A percentile compares a stretch with the other conserved stretches of the same genome.
phyloP scores from a whole-genome alignment of 2,797 vertebrate genomes.

The Sebastes iracundus region DNA sequence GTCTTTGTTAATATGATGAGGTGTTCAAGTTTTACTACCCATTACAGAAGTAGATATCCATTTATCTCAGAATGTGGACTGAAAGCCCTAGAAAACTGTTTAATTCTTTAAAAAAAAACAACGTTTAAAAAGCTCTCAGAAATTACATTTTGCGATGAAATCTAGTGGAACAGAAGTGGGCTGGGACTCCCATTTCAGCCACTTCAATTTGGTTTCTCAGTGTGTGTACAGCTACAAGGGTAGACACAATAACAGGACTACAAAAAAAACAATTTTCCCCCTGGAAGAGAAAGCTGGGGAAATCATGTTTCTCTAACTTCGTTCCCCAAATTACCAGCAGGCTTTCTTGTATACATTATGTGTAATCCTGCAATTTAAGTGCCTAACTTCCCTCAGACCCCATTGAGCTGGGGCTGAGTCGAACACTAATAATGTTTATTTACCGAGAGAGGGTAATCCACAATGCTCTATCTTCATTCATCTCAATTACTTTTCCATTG shows the following conservation, averaged over 20 bases:
- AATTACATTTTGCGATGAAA: neutral
- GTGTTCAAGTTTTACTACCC: neutral
- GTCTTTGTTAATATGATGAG: neutral
- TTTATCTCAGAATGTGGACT: neutral
- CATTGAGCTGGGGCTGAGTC: too few relatives aligned
- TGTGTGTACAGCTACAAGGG: neutral
- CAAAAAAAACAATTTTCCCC: too few relatives aligned
- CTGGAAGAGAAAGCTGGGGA: too few relatives aligned
- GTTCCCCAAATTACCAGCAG: too few relatives aligned
- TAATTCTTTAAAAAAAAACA: neutral
- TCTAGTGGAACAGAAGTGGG: neutral
- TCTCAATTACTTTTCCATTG: too few relatives aligned
- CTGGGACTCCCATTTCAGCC: neutral
- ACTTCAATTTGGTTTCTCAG: neutral
- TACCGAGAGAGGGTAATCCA: too few relatives aligned
- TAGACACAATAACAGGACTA: neutral
- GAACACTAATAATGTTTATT: too few relatives aligned
- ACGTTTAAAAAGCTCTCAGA: neutral
- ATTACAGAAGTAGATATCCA: neutral
- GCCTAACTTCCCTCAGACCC: too few relatives aligned
- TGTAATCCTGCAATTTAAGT: too few relatives aligned
- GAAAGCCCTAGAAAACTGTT: neutral
- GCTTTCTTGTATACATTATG: too few relatives aligned
- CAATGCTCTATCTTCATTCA: too few relatives aligned
- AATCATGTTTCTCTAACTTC: too few relatives aligned